Evolutionary conservation across 2,113 vertebrate species (phyloP).

Genomic region (Elanoides forficatus): DNA sequence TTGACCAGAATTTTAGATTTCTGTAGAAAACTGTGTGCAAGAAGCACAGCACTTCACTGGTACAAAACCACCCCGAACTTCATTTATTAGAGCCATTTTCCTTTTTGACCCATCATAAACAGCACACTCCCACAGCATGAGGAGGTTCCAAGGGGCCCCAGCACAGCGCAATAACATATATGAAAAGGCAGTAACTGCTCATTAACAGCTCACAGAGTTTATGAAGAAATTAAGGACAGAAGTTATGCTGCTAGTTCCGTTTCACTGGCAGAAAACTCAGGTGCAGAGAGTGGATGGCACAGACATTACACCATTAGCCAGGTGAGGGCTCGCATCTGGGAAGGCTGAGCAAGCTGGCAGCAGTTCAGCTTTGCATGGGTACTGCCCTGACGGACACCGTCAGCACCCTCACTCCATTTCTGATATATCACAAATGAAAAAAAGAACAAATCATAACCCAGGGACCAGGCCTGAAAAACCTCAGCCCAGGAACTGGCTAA

Average conservation of each 20-base stretch:
- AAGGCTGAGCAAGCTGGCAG: background rate
- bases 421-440: background rate
- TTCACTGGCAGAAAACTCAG: background rate
- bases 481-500: background rate
- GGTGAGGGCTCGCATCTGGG: rapidly evolving
- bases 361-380: background rate
- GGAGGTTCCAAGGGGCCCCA: background rate
- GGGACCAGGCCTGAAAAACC: background rate
- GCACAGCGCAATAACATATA: no score
- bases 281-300: background rate
- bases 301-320: no score
- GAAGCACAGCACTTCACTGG: background rate
- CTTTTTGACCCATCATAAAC: background rate
- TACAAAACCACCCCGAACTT: background rate
- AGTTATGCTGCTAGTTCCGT: background rate
- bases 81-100: background rate
- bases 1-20: background rate
- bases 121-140: background rate
- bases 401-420: background rate
- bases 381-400: rapidly evolving
- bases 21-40: background rate
- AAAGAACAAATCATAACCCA: background rate
- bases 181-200: background rate
- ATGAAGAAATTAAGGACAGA: background rate
- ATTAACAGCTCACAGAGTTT: background rate